Evolutionary conservation across 2,888 invertebrate species (phyloP), one percentile per base, ranked within the genome.

Genomic region (Netelia melanura): DNA sequence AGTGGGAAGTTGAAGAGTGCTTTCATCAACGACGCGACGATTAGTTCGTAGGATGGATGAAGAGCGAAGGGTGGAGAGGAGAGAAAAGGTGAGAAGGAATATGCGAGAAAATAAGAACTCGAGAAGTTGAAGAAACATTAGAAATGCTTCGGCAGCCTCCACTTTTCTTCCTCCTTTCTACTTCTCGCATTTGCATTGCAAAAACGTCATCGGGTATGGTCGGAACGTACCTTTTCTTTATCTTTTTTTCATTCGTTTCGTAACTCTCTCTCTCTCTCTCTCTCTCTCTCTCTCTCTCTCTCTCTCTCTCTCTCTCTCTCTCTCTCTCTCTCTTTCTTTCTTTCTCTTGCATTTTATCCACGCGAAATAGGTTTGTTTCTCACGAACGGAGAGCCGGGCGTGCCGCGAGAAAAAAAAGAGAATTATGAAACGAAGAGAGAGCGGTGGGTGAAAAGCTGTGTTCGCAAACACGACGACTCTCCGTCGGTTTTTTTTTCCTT

Each of bases 51-150:
- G 1, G 54, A 72, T 9, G 43, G 48, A 52, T 48, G 23, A 64
- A 23, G 56, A 65, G 72, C 44, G 54, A 17, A 44, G 14, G 64
- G 14, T 9, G 14, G 14, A 48, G 11, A 48, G 48, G 48, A 48
- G 14, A 0, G 14, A 48, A 56, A 65, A 56, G 3, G 30, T 3
- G 11, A 43, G 64, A 44, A 23, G 43, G 6, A 6, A 6, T 38
- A 38, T 38, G 38, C 38, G 38, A 38, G 6, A 38, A 38, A 80
- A 38, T 67, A 68, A 30, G 65, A 74, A 61, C 61, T 67, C 58
- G 67, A 11, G 38, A 79, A 80, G 72, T 80, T 80, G 30, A 9
- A 21, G 25, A 77, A 72, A 61, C 72, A 71, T 61, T 77, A 65
- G 23, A 30, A 48, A 67, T 58, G n/a, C 56, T 67, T 81, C 52